These are phyloP conservation scores for Leptinotarsa rubiginosa DNA, from an alignment of 2,888 invertebrate species.

Conservation along the genomic window DNA sequence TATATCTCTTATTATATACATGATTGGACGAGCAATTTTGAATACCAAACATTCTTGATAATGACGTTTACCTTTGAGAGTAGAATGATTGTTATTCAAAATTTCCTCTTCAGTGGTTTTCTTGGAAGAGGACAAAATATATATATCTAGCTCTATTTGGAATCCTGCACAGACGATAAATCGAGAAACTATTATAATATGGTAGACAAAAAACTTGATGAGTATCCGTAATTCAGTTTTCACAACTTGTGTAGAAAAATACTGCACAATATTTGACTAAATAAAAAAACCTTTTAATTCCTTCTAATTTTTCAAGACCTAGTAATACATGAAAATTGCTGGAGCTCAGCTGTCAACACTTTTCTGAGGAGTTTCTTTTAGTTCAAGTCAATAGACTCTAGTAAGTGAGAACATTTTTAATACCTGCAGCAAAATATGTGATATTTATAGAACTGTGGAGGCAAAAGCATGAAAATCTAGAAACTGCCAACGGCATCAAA, in stretches of 20 bases:
- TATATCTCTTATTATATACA: conserved; percentile 21
- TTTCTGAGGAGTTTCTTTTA: too few species aligned
- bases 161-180: neutral
- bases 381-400: too few species aligned
- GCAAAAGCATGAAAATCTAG: too few species aligned
- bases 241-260: neutral
- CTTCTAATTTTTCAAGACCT: too few species aligned
- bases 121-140: conserved; percentile 10
- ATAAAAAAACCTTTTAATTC: too few species aligned
- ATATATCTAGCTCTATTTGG: neutral
- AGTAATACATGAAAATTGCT: too few species aligned
- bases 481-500: too few species aligned
- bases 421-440: too few species aligned
- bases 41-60: neutral
- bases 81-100: neutral
- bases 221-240: neutral
- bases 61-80: neutral
- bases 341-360: too few species aligned
- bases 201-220: neutral
- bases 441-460: too few species aligned
- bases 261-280: neutral
- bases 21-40: conserved; percentile 6
- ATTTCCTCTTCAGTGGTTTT: neutral
- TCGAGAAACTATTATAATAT: neutral
- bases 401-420: too few species aligned